Conservation (phyloP, 1,140 invertebrate species). For the Drosophila nigromelanica region DNA sequence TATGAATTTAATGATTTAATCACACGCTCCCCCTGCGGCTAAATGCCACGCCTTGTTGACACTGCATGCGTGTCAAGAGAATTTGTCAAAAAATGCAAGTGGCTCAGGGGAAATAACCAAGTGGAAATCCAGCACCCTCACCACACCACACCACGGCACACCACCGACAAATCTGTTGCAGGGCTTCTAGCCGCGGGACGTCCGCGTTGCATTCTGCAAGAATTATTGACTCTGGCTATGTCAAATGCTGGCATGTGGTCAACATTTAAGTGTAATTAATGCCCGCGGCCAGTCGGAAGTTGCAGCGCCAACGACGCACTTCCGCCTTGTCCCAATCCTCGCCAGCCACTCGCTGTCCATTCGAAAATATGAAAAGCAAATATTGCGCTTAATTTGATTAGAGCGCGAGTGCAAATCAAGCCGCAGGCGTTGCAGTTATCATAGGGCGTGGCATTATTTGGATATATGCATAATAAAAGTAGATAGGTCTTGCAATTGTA, state of each 20-base stretch:
- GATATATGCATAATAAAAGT: too few relatives aligned
- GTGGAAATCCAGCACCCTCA: conserved; percentile 43
- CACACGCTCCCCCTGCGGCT: conserved; percentile 41
- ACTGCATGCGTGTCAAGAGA: conserved; percentile 76
- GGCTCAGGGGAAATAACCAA: conserved; percentile 72
- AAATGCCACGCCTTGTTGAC: conserved; percentile 70
- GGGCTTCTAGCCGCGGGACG: conserved; percentile 18
- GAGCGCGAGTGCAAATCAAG: conserved; percentile 51
- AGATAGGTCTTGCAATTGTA: too few relatives aligned
- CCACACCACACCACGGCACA: too few relatives aligned
- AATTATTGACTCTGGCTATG: conserved; percentile 58
- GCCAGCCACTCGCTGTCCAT: conserved; percentile 8
- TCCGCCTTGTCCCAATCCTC: conserved; percentile 25
- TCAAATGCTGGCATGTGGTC: conserved; percentile 81
- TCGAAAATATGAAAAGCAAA: conserved; percentile 70
- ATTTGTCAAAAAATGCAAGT: conserved; percentile 79
- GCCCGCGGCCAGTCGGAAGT: conserved; percentile 68
- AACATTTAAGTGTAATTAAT: conserved; percentile 83
- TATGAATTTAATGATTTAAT: conserved; percentile 83
- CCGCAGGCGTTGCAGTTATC: conserved; percentile 17
- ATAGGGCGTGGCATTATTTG: neutral
- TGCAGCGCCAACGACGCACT: conserved; percentile 50
- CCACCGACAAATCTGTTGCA: neutral
- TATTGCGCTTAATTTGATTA: conserved; percentile 80
- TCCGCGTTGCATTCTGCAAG: conserved; percentile 41